Conservation (phyloP, 2,113 vertebrate species). For the Actenoides hombroni region DNA sequence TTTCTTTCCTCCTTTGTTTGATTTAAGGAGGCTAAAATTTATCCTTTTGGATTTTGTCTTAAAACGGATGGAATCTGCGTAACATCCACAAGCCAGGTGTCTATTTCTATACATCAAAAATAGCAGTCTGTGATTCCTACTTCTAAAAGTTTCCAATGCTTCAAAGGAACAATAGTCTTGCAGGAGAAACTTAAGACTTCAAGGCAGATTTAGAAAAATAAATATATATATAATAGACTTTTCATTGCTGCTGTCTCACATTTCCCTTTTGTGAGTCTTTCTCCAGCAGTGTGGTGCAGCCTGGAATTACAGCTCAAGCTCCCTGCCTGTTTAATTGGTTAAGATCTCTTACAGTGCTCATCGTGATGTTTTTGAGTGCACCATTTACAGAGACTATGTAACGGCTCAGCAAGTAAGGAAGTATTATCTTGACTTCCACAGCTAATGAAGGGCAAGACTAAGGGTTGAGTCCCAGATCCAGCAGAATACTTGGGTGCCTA, state of each 20-base stretch:
- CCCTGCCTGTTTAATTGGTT: neutral
- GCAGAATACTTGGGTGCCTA: neutral
- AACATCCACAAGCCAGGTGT: neutral
- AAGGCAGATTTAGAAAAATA: neutral
- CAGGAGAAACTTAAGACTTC: neutral
- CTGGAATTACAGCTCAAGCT: neutral
- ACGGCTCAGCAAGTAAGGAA: neutral
- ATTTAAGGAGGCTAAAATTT: neutral
- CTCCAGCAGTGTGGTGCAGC: neutral
- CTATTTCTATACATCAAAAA: neutral
- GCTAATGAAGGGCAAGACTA: neutral
- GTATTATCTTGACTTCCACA: neutral
- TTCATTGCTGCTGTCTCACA: neutral
- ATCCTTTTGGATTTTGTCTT: neutral
- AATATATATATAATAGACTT: neutral
- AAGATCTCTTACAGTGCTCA: neutral
- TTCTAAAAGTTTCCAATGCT: neutral
- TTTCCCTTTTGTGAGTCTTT: neutral
- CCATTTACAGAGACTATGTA: neutral
- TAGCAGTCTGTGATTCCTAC: neutral
- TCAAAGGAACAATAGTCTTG: neutral
- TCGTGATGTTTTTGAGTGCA: neutral
- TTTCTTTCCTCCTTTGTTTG: neutral
- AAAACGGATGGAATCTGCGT: fast-evolving
- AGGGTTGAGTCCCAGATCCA: neutral